Base-by-base conservation (phyloP, 1,140 invertebrate species). In the Microplitis mediator region DNA sequence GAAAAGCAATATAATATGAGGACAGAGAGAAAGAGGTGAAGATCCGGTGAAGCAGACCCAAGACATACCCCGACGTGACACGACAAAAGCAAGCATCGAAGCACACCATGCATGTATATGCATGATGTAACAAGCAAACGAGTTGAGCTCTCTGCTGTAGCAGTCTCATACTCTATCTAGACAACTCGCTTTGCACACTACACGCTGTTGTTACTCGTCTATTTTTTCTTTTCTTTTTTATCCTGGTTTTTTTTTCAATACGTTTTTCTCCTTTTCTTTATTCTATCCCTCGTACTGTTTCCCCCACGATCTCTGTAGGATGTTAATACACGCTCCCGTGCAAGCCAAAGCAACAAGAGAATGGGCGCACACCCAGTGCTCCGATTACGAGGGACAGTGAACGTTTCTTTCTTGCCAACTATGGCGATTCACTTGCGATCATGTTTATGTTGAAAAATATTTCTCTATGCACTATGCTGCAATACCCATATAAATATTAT, bases 361-460 rank as follows among this genome's bases (percentile, higher is more conserved):
- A 23, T 36, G 39, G 52, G 31, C 56, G 31, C 63, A 62, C 60
- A 62, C 16, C 50, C 71, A 51, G 54, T 72, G 71, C 64, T 67
- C 71, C 71, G 71, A 72, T 72, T 72, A 72, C 71, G 71, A 66
- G 64, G 52, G 31, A 65, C 63, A 67, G 34, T 56, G 14, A 62
- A 34, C 32, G 60, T 62, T 62, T 34, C 45, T 36, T 50, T 60
- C 36, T 8, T 13, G 14, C 56, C 64, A 45, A 62, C 39, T 72
- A 72, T 52, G 64, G 71, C 65, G 65, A 65, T 71, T 36, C 54
- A 50, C 61, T 32, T 8, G 35, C 31, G 39, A 45, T 45, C 23
- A 58, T 58, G 56, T 58, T 9, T 58, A 31, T 58, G 56, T 11
- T 45, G 5, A 45, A 45, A 45, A 45, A 45, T 6, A 45, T 2